Percentiles rank a stretch among this genome's conserved stretches.
phyloP scores from a whole-genome alignment of 1,140 invertebrate species.

The Monochamus saltuarius region DNA sequence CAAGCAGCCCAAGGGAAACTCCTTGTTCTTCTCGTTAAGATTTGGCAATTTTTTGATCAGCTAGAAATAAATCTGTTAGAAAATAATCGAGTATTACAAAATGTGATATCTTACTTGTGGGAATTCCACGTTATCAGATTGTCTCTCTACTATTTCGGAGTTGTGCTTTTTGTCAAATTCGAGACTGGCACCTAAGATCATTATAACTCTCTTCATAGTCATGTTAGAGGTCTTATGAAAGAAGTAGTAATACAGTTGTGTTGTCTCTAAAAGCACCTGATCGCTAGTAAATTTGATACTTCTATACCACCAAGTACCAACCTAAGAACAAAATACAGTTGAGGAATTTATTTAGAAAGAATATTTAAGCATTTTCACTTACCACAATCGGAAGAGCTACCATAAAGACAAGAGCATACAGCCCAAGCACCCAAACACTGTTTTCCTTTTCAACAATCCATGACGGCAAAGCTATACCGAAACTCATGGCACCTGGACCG shows the following conservation, averaged over 20 bases:
- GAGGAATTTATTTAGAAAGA: neutral
- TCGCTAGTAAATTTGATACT: conserved; percentile 96
- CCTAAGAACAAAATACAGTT: conserved; percentile 52
- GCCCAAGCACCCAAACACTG: conserved; percentile 93
- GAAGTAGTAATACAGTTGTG: conserved; percentile 93
- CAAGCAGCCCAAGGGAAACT: conserved; percentile 86
- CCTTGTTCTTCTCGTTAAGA: conserved; percentile 93
- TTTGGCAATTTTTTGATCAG: conserved; percentile 89
- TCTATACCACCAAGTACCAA: conserved; percentile 98
- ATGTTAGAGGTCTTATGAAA: conserved; percentile 95
- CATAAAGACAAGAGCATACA: conserved; percentile 98
- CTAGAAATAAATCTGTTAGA: conserved; percentile 55
- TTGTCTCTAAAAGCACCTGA: conserved; percentile 93
- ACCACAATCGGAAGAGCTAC: conserved; percentile 88
- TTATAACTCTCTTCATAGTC: conserved; percentile 91
- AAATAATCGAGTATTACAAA: neutral
- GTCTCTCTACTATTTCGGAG: conserved; percentile 88
- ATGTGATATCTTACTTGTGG: conserved; percentile 67
- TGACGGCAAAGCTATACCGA: conserved; percentile 98
- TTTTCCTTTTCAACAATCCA: conserved; percentile 99
- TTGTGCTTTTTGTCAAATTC: conserved; percentile 96
- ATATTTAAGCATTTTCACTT: conserved; percentile 27
- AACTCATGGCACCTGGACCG: conserved; percentile 97
- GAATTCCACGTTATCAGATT: conserved; percentile 94
- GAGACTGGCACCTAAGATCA: conserved; percentile 93